Conservation (phyloP, 1,140 invertebrate genomes). For the Polypedilum vanderplanki region DNA sequence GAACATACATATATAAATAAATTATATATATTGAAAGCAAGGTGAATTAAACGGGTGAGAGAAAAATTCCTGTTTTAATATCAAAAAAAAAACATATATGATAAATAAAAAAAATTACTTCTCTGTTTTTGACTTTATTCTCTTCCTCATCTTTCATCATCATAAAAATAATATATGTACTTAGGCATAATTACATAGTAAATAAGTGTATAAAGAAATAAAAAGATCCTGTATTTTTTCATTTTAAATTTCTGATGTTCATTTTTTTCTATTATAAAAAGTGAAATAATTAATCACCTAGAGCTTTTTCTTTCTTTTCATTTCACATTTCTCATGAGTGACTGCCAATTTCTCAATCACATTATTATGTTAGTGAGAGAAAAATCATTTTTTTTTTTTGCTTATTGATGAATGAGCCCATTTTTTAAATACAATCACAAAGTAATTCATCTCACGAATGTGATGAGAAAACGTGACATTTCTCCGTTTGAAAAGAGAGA, state of each 20-base stretch:
- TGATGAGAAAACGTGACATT: constrained; percentile 10
- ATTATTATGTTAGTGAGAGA: too few relatives aligned
- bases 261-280: background rate
- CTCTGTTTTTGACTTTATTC: background rate
- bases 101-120: background rate
- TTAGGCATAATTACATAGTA: background rate
- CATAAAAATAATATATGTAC: background rate
- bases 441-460: background rate
- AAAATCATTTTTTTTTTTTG: too few relatives aligned
- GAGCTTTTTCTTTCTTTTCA: background rate
- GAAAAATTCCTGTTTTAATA: background rate
- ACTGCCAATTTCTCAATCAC: background rate
- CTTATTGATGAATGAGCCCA: too few relatives aligned
- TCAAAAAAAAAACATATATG: background rate
- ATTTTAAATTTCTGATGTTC: too few relatives aligned
- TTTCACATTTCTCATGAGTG: background rate
- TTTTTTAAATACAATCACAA: too few relatives aligned
- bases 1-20: constrained; percentile 23
- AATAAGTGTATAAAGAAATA: background rate
- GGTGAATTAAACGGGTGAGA: constrained; percentile 26
- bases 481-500: background rate
- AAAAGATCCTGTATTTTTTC: too few relatives aligned
- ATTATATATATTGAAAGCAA: constrained; percentile 20
- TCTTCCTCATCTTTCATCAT: background rate
- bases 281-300: constrained; percentile 10